Percentiles rank a stretch among this genome's conserved stretches.
These are phyloP conservation scores for Tychaedon coryphoeus DNA, from an alignment of 2,113 vertebrate species.

Conservation along the genomic window DNA sequence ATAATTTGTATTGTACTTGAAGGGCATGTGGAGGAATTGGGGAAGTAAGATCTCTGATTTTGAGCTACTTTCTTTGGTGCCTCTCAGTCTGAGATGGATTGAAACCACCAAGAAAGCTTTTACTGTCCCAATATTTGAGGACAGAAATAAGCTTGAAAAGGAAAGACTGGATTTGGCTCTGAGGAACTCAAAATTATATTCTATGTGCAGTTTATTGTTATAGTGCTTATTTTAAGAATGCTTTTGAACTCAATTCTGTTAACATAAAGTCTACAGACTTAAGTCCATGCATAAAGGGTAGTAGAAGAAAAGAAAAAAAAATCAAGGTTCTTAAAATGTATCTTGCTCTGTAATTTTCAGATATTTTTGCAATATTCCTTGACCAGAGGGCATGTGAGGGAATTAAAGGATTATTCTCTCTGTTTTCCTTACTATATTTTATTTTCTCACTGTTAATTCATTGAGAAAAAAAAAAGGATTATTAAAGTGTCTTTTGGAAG, in stretches of 20 bases:
- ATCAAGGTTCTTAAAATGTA: background rate
- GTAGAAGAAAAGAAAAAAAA: background rate
- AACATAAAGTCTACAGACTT: background rate
- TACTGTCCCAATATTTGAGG: background rate
- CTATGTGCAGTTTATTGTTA: background rate
- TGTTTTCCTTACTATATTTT: background rate
- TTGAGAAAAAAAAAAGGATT: fast-evolving
- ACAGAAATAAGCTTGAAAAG: background rate
- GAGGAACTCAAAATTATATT: background rate
- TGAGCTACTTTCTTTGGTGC: background rate
- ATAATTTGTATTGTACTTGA: background rate
- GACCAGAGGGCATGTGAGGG: background rate
- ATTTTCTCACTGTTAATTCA: background rate
- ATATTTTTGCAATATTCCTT: background rate
- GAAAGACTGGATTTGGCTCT: background rate
- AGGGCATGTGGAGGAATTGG: background rate
- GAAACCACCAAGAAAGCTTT: background rate
- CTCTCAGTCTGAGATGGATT: background rate
- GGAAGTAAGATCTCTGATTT: background rate
- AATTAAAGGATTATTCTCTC: background rate
- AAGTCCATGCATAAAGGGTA: background rate
- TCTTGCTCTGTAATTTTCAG: background rate
- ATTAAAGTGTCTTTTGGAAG: background rate
- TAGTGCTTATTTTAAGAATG: background rate
- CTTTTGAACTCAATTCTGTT: background rate